phyloP scores from a whole-genome alignment of 2,113 vertebrate species.

The Calyptommatus sinebrachiatus region DNA sequence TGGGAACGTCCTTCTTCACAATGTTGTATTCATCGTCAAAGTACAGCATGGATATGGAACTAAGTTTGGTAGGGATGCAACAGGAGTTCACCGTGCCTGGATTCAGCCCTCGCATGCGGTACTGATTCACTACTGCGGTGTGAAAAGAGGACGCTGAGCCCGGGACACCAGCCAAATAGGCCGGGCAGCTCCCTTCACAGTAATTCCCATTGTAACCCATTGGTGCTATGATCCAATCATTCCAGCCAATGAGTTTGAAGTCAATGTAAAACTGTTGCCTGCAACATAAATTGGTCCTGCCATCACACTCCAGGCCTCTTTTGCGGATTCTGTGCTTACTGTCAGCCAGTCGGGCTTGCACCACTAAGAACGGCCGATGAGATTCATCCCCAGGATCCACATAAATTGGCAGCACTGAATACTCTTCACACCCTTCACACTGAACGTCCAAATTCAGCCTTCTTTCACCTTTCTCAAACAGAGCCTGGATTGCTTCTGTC shows the following conservation, averaged over 20 bases:
- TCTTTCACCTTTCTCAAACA: conserved; percentile 86
- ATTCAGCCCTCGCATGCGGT: conserved; percentile 95
- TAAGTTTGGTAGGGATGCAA: conserved; percentile 98
- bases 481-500: conserved; percentile 86
- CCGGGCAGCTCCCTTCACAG: conserved; percentile 97
- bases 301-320: conserved; percentile 96
- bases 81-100: conserved; percentile 96
- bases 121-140: conserved; percentile 98
- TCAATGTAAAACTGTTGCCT: conserved; percentile 99
- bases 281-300: conserved; percentile 93
- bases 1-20: conserved; percentile 97
- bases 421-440: conserved; percentile 87
- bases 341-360: conserved; percentile 86
- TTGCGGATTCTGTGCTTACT: conserved; percentile 96
- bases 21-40: conserved; percentile 99
- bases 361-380: conserved; percentile 94
- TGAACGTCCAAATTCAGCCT: conserved; percentile 91
- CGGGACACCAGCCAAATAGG: conserved; percentile 95
- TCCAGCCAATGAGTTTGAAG: conserved; percentile 98
- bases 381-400: conserved; percentile 89
- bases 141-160: conserved; percentile 97
- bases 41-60: conserved; percentile 99
- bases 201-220: conserved; percentile 98
- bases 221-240: conserved; percentile 99
- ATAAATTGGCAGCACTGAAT: conserved; percentile 84